phyloP scores from a whole-genome alignment of 2,113 vertebrate genomes.

The Microtus montanus region DNA sequence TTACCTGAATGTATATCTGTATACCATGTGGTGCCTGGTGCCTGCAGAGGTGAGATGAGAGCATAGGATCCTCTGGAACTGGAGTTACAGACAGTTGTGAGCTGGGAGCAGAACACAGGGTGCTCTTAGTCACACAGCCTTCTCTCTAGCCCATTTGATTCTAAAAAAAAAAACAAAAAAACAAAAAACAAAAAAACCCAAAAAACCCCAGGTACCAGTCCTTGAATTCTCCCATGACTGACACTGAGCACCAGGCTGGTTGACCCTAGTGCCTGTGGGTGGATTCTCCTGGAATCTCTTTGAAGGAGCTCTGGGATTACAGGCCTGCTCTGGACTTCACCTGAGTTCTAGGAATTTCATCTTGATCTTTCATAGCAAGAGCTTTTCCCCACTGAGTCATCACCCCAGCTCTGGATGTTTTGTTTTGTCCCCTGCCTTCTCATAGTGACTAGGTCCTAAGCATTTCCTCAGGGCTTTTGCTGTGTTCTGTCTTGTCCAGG shows the following conservation, averaged over 20 bases:
- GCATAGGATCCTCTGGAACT: too few species aligned
- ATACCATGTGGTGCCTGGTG: not conserved
- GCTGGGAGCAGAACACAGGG: not conserved
- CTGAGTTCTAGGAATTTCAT: not conserved
- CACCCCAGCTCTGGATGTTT: not conserved
- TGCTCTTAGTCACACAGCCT: not conserved
- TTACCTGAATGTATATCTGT: not conserved
- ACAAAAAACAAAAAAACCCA: not conserved
- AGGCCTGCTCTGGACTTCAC: not conserved
- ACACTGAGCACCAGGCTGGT: not conserved
- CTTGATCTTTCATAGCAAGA: not conserved
- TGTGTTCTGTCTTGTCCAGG: not conserved
- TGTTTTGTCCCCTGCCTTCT: not conserved
- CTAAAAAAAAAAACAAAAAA: not conserved
- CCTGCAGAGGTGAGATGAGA: not conserved
- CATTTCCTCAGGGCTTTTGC: not conserved
- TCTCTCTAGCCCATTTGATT: not conserved
- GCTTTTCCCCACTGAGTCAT: not conserved
- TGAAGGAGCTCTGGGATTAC: not conserved
- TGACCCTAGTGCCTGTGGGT: not conserved
- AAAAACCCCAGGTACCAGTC: too few species aligned
- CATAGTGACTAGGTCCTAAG: not conserved
- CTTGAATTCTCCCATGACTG: not conserved
- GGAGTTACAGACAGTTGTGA: not conserved
- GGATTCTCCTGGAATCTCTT: not conserved